Base-by-base conservation (phyloP, 2,888 invertebrate species). In the Hanleya hanleyi region DNA sequence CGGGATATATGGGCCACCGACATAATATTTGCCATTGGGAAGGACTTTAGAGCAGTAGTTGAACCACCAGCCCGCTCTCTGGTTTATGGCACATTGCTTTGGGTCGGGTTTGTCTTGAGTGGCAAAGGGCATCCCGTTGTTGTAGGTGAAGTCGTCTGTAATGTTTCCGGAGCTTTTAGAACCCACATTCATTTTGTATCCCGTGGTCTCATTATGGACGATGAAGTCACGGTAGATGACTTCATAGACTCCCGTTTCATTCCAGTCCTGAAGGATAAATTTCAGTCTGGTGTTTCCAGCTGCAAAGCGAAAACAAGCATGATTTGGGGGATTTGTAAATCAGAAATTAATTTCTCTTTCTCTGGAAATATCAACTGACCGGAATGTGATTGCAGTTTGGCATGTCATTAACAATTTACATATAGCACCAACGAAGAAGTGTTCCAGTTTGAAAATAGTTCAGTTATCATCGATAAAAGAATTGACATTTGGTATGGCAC, bases 11-110 rank as follows among this genome's bases (percentile, higher is more conserved):
- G 49, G 74, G 3, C 87, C 86, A 0, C 80, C 77, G 2, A 15
- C 7, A 75, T 88, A 87, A 74, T 87, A 87, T 15, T 75, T 51
- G 6, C 87, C 87, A 38, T 83, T 88, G 12, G 81, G 84, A 4
- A 85, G 78, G 1, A 83, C 76, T 32, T 76, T 77, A 32, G 83
- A 69, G 68, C 87, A 87, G 77, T 83, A 81, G 68, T 86, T 84
- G 78, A 82, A 87, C 87, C 86, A 87, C 87, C 87, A 87, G 1
- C 86, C 88, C 0, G 79, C 83, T n/a, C 71, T 75, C 80, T 81
- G 79, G 26, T 83, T n/a, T 9, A n/a, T 6, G 7, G 86, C 87
- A 73, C 88, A 88, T 15, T 74, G 26, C 57, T 81, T 26, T 6
- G 35, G 4, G 70, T 86, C 86, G 5, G 82, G 81, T 2, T 64